Base-by-base conservation (phyloP, 1,140 invertebrate species). In the Zaprionus vittiger region DNA sequence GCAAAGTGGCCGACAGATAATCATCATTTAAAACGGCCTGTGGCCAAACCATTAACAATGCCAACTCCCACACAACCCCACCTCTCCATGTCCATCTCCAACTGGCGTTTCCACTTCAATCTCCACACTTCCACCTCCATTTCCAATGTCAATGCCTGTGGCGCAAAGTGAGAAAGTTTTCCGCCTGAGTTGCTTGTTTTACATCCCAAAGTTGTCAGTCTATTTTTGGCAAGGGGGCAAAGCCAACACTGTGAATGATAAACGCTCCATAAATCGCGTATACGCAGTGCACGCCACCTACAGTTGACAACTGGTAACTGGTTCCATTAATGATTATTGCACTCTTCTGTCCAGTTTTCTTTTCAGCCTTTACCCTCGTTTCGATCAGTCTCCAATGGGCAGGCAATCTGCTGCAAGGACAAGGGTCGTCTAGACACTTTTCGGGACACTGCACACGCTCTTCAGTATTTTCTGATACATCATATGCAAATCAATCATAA, bases 401-500 rank as follows among this genome's bases (percentile, higher is more conserved):
- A 17, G 55, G n/a, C 54, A 34, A 41, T 66, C 37, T 49, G 22
- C 11, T 41, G 5, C 17, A 67, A 26, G 17, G 4, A 38, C 37
- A 38, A 66, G 28, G 70, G 70, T 49, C 62, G 84, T 83, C 81
- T 78, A 84, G 83, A 79, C 83, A 20, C 15, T 52, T 38, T 63
- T 59, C 17, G 57, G 52, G 59, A 38, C 17, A 26, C 11, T n/a
- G 26, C 47, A 57, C 6, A 56, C 31, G 17, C 5, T 15, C 31
- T n/a, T 4, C 24, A 3, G n/a, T 56, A 64, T 63, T 65, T 59
- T 60, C 31, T 41, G 59, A 37, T 54, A 59, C 71, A 54, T 63
- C 55, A 65, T 47, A 90, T 81, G 75, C 71, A 77, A 89, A 89
- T 89, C 69, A 89, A 87, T 87, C 83, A 83, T 73, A 37, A 31